Evolutionary conservation across 2,113 vertebrate species (phyloP).

Genomic region (Egretta garzetta): DNA sequence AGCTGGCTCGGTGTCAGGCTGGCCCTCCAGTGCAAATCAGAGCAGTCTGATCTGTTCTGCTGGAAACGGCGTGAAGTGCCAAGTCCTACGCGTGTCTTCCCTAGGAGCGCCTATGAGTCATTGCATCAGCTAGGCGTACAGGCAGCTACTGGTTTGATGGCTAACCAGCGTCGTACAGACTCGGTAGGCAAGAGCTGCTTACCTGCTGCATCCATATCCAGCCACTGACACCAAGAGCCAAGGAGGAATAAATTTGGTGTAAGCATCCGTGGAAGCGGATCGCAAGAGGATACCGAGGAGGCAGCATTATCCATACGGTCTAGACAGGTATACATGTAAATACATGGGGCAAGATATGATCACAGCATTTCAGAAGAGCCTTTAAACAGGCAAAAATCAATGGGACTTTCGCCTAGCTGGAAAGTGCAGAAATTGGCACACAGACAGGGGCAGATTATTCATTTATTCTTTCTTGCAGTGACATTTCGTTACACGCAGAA

Average conservation of each 20-base stretch:
- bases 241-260: neutral
- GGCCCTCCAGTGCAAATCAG: neutral
- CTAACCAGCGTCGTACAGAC: neutral
- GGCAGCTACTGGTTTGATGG: neutral
- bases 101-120: neutral
- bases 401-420: neutral
- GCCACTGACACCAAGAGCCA: neutral
- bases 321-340: neutral
- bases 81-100: neutral
- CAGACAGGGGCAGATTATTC: neutral
- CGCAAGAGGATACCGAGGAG: neutral
- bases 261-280: neutral
- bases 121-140: neutral
- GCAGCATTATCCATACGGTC: neutral
- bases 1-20: neutral
- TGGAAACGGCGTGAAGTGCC: neutral
- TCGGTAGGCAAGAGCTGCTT: neutral
- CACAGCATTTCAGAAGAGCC: neutral
- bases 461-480: constrained; percentile 34
- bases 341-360: neutral
- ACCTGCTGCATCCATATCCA: fast-evolving
- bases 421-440: constrained; percentile 3
- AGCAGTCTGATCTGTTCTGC: neutral
- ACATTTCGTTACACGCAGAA: constrained; percentile 13
- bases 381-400: neutral